phyloP scores from a whole-genome alignment of 2,113 vertebrate species.

The Aegithalos caudatus region DNA sequence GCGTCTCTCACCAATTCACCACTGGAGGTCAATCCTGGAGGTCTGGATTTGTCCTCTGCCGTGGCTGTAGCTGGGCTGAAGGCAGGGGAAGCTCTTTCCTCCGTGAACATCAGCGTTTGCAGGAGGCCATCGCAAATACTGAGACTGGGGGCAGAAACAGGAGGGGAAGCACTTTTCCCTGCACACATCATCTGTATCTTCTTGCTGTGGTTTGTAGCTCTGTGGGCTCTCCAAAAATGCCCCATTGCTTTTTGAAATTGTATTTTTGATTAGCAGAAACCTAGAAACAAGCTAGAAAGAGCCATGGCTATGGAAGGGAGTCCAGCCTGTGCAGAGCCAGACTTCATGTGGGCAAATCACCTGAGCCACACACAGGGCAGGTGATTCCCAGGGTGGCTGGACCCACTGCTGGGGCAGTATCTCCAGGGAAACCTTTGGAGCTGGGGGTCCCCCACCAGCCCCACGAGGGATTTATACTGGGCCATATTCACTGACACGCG shows the following conservation, averaged over 20 bases:
- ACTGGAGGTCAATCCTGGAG: not conserved
- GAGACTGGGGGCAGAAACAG: not conserved
- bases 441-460: accelerated
- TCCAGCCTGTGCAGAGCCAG: accelerated
- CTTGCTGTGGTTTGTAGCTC: not conserved
- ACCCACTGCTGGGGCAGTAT: accelerated
- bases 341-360: accelerated
- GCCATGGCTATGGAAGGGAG: not conserved
- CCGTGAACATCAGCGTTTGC: not conserved
- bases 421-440: accelerated
- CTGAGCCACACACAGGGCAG: accelerated
- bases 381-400: not conserved
- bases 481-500: accelerated
- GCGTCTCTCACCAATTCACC: accelerated
- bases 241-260: not conserved
- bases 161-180: not conserved
- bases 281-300: not conserved
- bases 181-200: accelerated
- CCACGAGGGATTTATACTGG: accelerated
- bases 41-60: not conserved
- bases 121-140: accelerated
- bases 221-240: not conserved
- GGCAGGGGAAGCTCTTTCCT: not conserved
- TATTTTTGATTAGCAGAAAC: not conserved
- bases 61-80: not conserved